phyloP scores from a whole-genome alignment of 2,797 vertebrate genomes.

The Paedocypris micromegethes region DNA sequence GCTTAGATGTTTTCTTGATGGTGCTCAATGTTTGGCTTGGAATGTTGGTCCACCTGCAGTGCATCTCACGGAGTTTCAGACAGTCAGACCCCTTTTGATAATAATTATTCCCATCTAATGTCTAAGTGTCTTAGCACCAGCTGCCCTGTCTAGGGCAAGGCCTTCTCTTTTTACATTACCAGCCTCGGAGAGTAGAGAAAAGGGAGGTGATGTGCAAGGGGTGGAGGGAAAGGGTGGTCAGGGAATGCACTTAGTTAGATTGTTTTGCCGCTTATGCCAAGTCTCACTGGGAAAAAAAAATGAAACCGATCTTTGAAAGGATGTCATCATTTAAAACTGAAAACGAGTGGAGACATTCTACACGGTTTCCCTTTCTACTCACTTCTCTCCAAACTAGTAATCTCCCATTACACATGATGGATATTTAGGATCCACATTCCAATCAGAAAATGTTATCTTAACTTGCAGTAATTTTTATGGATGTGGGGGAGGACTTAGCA shows the following conservation, averaged over 20 bases:
- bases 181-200: slow-evolving; percentile 25
- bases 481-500: slow-evolving; percentile 32
- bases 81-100: slow-evolving; percentile 27
- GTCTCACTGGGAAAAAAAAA: slow-evolving; percentile 50
- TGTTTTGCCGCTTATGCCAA: slow-evolving; percentile 56
- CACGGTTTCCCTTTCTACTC: not conserved
- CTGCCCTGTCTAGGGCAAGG: slow-evolving; percentile 7
- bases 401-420: not conserved
- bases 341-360: slow-evolving; percentile 45
- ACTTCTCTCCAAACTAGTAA: slow-evolving; percentile 9
- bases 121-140: slow-evolving; percentile 26
- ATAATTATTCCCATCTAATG: slow-evolving; percentile 34
- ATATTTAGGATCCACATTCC: no score
- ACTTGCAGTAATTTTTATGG: slow-evolving; percentile 26
- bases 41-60: slow-evolving; percentile 66
- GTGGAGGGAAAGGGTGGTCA: slow-evolving; percentile 43
- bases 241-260: slow-evolving; percentile 49
- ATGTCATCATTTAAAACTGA: slow-evolving; percentile 59
- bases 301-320: slow-evolving; percentile 49
- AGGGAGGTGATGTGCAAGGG: slow-evolving; percentile 20
- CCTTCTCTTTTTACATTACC: slow-evolving; percentile 31
- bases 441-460: not conserved
- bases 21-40: slow-evolving; percentile 68
- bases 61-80: slow-evolving; percentile 44
- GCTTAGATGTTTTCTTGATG: slow-evolving; percentile 72